Evolutionary conservation across 2,797 vertebrate species (phyloP).

Genomic region (Malurus splendens): DNA sequence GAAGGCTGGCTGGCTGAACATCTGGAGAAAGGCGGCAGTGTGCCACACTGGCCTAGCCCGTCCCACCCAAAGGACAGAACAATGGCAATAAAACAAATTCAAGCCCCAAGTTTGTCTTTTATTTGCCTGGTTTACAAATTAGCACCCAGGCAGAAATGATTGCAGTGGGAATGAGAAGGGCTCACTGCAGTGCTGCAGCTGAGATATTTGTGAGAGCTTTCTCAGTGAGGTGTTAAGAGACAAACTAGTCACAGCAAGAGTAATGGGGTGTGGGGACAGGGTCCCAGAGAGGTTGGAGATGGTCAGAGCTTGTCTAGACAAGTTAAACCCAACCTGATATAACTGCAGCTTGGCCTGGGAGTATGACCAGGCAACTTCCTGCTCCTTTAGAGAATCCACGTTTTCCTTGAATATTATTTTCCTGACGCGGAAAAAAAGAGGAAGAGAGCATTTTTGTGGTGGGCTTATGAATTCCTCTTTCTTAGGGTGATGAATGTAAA

Average conservation of each 20-base stretch:
- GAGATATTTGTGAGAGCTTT: not conserved
- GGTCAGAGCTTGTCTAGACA: not conserved
- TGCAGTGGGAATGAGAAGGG: not conserved
- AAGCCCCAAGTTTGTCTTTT: not conserved
- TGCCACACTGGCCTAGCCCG: accelerated
- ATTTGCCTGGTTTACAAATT: not conserved
- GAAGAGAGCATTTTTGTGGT: not conserved
- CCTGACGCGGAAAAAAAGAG: not conserved
- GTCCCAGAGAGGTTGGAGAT: not conserved
- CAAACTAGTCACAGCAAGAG: not conserved
- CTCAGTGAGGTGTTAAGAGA: not conserved
- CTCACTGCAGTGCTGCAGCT: not conserved
- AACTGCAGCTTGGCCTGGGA: not conserved
- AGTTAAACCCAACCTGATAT: not conserved
- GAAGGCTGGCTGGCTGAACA: not conserved
- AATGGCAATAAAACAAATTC: not conserved
- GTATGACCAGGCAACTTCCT: not conserved
- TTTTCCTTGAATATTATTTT: not conserved
- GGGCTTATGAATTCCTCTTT: not conserved
- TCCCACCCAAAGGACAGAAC: not conserved
- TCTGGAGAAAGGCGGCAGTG: not conserved
- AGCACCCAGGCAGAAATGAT: not conserved
- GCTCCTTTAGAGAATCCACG: not conserved
- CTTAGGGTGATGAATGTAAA: not conserved
- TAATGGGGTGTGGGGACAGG: not conserved